Base-by-base conservation (phyloP, 1,140 invertebrate genomes). In the Heliconius nattereri region DNA sequence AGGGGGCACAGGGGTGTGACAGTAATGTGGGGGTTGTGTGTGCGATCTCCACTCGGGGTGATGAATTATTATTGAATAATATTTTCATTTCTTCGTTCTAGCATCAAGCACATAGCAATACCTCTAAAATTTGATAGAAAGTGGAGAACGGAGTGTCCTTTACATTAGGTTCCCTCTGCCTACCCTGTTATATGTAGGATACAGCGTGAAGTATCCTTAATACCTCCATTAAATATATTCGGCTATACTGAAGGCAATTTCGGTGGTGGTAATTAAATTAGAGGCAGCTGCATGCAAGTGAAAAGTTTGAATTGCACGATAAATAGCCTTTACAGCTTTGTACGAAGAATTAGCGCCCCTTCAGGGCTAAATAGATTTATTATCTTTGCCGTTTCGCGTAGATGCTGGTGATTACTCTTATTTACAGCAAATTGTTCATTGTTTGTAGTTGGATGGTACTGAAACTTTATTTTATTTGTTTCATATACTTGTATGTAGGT, bases 351-450 rank as follows among this genome's bases (percentile, higher is more conserved):
- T 82, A 86, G 78, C 76, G 76, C 81, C 76, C 80, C 81, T 86
- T 87, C 81, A 83, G 73, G 35, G 76, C 78, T 89, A 86, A 89
- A 89, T 89, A 83, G 82, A 88, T 90, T 90, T 89, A 90, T 90
- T 88, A 87, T 85, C 81, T 79, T 74, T 83, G 84, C 83, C 80
- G 86, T 85, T 87, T 84, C 85, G 86, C 82, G 83, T 87, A 85
- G 86, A 86, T 83, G 79, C 78, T 85, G 78, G 81, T 89, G 87
- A 90, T 90, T 87, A 88, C 85, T 89, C 83, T 85, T 86, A 86
- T 86, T 89, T 86, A 81, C 75, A 77, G 75, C 76, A 83, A 83
- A 86, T 86, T 88, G 83, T 88, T 87, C 85, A 87, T 88, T 87
- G 85, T 85, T 85, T 76, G 79, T 80, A 83, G 84, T 88, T 87